A percentile compares a stretch with the other conserved stretches of the same genome.
These are phyloP conservation scores for Catharus fuscescens DNA, from an alignment of 2,113 vertebrate species.

Conservation along the genomic window DNA sequence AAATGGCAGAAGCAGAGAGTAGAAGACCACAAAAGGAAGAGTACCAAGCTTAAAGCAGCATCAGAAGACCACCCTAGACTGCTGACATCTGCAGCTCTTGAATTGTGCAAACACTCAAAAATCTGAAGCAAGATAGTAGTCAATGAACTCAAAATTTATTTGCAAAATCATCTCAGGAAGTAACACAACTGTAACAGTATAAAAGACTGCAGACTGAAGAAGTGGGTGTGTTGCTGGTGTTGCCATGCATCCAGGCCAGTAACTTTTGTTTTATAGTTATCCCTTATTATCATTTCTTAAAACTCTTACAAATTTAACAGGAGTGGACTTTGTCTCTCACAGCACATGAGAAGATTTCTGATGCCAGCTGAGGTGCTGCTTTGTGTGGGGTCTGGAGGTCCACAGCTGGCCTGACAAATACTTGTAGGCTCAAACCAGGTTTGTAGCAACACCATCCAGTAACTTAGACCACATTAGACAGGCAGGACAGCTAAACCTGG, in stretches of 20 bases:
- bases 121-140: neutral
- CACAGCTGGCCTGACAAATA: neutral
- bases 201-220: neutral
- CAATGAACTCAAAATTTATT: neutral
- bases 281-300: neutral
- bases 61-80: neutral
- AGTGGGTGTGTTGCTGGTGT: neutral
- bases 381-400: neutral
- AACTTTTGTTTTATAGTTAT: neutral
- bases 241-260: neutral
- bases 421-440: rapidly evolving
- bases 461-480: neutral
- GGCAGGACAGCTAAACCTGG: neutral
- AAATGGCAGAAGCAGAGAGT: neutral
- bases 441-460: neutral
- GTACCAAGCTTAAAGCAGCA: no score
- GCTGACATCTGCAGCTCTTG: neutral
- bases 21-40: neutral
- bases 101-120: neutral
- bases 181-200: neutral
- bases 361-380: neutral
- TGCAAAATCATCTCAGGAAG: neutral
- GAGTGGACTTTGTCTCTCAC: neutral
- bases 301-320: neutral
- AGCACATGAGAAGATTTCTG: neutral